These are phyloP conservation scores for Ditylenchus weischeri DNA, from an alignment of 2,888 invertebrate species.

Conservation along the genomic window DNA sequence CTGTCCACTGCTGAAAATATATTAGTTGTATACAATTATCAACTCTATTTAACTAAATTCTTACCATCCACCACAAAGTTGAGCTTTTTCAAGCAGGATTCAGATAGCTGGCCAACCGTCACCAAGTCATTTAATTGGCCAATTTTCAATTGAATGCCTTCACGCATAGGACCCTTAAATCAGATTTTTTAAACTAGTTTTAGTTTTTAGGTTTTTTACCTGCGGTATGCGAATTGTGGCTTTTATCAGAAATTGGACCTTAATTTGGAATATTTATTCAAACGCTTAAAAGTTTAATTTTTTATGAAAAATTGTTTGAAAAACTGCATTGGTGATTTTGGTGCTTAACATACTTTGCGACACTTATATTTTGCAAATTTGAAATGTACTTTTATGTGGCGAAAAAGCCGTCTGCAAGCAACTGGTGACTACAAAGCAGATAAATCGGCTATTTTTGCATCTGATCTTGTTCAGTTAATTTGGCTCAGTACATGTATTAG, in stretches of 20 bases:
- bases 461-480: too few relatives aligned
- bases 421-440: too few relatives aligned
- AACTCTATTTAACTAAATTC: conserved; percentile 8
- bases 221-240: conserved; percentile 37
- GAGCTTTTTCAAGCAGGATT: conserved; percentile 42
- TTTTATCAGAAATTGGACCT: conserved; percentile 40
- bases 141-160: conserved; percentile 48
- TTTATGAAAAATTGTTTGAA: too few relatives aligned
- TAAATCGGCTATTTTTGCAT: too few relatives aligned
- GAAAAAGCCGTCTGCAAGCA: too few relatives aligned
- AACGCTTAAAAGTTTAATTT: too few relatives aligned
- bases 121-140: conserved; percentile 35
- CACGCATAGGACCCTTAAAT: conserved; percentile 33
- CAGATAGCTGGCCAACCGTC: conserved; percentile 33
- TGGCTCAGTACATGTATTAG: too few relatives aligned
- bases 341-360: too few relatives aligned
- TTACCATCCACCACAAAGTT: conserved; percentile 53
- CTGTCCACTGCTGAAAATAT: conserved; percentile 42
- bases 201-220: conserved; percentile 27
- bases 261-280: too few relatives aligned
- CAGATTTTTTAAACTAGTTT: conserved; percentile 2
- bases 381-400: too few relatives aligned
- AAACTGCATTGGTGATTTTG: too few relatives aligned
- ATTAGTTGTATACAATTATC: conserved; percentile 2
- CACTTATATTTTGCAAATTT: too few relatives aligned